Base-by-base conservation (phyloP, 2,888 invertebrate genomes). In the Pachydiplax longipennis region DNA sequence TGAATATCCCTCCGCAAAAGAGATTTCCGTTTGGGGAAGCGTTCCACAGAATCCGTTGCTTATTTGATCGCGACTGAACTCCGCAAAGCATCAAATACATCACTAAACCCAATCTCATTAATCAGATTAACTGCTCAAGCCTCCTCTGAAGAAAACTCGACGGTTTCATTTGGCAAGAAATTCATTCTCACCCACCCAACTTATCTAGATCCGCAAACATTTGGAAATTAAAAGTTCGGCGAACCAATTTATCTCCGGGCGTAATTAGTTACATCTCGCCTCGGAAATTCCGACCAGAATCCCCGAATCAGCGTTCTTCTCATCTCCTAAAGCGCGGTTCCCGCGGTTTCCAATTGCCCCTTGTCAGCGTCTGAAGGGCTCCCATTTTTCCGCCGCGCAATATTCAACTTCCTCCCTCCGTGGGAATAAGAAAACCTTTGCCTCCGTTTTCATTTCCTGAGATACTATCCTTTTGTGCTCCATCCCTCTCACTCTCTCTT, bases 141-240 rank as follows among this genome's bases (percentile, higher is more conserved):
- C 53, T 53, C 53, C 61, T 61, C 87, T 53, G 18, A 37, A 61
- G 87, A 65, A 61, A 87, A 87, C 87, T n/a, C 65, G 0, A 13
- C 87, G 35, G 58, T 87, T 87, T 87, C 87, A 87, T 87, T 87
- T 65, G 61, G 65, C 35, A 87, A 87, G 87, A 61, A 37, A 35
- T 83, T 61, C 58, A 35, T 35, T 58, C 58, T 44, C 53, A 65
- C 65, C 25, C 65, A 8, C 65, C 73, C 15, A 31, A 73, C 73
- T 31, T 31, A 25, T 73, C 87, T 35, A 37, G 61, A 87, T 87
- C 87, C 83, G 35, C 58, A 87, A 87, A 61, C 87, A 87, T 65
- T 8, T 58, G n/a, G 87, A 87, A 87, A 87, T 87, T 87, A 87
- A 87, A 87, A 87, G 87, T 87, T 87, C 61, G 87, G 87, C 61